Evolutionary conservation across 2,797 vertebrate genomes (phyloP).

Genomic region (Picus viridis): DNA sequence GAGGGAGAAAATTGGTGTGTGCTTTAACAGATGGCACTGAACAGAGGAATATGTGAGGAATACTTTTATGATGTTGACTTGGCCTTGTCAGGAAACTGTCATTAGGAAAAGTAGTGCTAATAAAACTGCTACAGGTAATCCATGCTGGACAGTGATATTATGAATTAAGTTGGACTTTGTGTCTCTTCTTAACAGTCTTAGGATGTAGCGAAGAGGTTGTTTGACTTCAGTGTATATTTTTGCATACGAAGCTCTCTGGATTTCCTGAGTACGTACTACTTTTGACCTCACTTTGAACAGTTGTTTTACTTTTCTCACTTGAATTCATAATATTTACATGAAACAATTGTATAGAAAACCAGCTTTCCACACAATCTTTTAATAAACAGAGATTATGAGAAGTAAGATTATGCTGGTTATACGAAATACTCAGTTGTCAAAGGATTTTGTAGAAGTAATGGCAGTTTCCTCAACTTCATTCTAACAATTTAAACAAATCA

Average conservation of each 20-base stretch:
- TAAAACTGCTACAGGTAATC: neutral
- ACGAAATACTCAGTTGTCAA: neutral
- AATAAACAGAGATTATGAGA: neutral
- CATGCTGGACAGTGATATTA: neutral
- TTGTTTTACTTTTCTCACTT: neutral
- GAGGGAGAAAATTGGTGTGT: neutral
- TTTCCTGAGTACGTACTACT: neutral
- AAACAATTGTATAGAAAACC: neutral
- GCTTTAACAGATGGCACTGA: neutral
- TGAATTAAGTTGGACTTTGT: neutral
- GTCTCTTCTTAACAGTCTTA: neutral
- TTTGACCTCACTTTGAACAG: neutral
- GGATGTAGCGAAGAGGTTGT: neutral
- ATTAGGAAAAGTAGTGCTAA: neutral
- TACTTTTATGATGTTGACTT: neutral
- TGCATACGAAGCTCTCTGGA: neutral
- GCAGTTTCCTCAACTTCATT: neutral
- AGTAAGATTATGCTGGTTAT: neutral
- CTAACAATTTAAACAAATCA: neutral
- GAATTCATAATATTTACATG: neutral
- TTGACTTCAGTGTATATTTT: neutral
- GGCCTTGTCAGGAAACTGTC: neutral
- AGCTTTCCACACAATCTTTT: neutral
- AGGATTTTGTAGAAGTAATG: neutral
- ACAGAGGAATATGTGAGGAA: neutral